These are phyloP conservation scores for Hylomyscus alleni DNA, from an alignment of 2,797 vertebrate genomes.

Conservation along the genomic window DNA sequence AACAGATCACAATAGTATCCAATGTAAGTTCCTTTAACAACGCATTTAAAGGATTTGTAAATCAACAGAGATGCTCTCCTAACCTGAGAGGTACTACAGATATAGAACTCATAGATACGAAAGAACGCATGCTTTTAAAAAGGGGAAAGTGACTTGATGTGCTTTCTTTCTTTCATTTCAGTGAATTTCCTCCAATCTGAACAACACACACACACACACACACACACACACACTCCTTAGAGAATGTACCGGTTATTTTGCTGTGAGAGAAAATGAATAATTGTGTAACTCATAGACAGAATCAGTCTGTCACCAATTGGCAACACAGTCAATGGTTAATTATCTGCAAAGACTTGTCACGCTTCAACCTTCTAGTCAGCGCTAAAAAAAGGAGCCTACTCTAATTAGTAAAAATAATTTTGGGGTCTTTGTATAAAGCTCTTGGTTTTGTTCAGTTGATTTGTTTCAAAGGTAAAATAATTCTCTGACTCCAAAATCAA, in stretches of 20 bases:
- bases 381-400: slow-evolving; percentile 58
- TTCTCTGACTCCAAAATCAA: neutral
- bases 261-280: slow-evolving; percentile 65
- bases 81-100: neutral
- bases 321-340: slow-evolving; percentile 75
- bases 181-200: slow-evolving; percentile 61
- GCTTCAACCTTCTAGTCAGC: slow-evolving; percentile 77
- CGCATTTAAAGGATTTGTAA: neutral
- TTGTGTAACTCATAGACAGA: slow-evolving; percentile 64
- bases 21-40: slow-evolving; percentile 17
- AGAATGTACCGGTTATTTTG: slow-evolving; percentile 63
- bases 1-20: slow-evolving; percentile 47
- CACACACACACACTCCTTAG: neutral
- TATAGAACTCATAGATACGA: neutral
- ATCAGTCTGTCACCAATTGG: slow-evolving; percentile 75
- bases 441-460: slow-evolving; percentile 37
- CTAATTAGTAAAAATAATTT: slow-evolving; percentile 78
- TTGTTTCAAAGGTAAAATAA: slow-evolving; percentile 40
- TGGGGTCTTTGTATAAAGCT: slow-evolving; percentile 60
- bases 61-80: slow-evolving; percentile 1
- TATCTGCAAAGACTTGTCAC: slow-evolving; percentile 74
- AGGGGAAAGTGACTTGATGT: neutral
- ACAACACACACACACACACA: neutral
- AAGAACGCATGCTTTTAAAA: neutral
- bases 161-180: slow-evolving; percentile 44